Evolutionary conservation across 2,888 invertebrate genomes (phyloP).

Genomic region (Drosophila demipolita): DNA sequence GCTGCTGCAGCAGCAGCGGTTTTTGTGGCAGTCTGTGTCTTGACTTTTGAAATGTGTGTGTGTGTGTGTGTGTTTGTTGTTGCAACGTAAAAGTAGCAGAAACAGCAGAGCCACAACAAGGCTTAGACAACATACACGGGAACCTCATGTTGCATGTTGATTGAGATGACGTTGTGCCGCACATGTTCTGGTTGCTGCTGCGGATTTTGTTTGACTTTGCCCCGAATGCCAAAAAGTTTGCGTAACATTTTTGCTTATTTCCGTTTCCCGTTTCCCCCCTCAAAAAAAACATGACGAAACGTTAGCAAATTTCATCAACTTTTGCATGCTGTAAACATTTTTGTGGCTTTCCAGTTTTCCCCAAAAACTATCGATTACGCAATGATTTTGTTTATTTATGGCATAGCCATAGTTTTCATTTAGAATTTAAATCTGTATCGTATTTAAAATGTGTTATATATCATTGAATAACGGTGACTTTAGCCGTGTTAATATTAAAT

Average conservation of each 20-base stretch:
- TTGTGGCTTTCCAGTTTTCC: constrained; percentile 37
- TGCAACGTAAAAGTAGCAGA: constrained; percentile 5
- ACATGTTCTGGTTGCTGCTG: constrained; percentile 15
- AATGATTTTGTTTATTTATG: constrained; percentile 37
- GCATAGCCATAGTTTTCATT: constrained; percentile 15
- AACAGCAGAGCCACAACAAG: constrained; percentile 28
- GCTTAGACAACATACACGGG: constrained; percentile 21
- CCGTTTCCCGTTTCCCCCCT: not conserved
- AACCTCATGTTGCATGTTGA: constrained; percentile 65
- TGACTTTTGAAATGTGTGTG: constrained; percentile 69
- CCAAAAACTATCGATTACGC: constrained; percentile 46
- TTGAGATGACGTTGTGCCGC: constrained; percentile 63
- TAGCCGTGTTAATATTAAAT: constrained; percentile 2
- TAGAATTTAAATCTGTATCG: constrained; percentile 21
- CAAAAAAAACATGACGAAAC: constrained; percentile 26
- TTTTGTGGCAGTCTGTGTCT: constrained; percentile 45
- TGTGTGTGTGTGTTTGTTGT: constrained; percentile 42
- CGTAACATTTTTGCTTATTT: constrained; percentile 29
- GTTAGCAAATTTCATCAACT: constrained; percentile 59
- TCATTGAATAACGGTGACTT: not conserved
- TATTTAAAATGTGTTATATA: constrained; percentile 23
- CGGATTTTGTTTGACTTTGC: constrained; percentile 34
- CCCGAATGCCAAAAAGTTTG: constrained; percentile 12
- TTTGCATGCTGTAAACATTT: constrained; percentile 51
- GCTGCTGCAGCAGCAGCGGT: constrained; percentile 22